Evolutionary conservation across 2,113 vertebrate species (phyloP).

Genomic region (rat (Rattus norvegicus)): DNA sequence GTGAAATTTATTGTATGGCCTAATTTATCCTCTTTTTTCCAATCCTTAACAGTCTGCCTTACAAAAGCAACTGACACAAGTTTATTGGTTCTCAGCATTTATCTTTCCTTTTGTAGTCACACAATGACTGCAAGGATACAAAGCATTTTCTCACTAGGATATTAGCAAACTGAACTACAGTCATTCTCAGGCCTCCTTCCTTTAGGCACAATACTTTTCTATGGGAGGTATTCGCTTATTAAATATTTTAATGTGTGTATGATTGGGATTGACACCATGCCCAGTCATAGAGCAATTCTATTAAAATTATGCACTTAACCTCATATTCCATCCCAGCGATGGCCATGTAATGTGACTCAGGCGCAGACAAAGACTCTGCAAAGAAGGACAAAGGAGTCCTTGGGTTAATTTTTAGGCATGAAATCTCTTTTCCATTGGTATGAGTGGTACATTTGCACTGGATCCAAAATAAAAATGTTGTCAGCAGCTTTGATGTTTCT

Average conservation of each 20-base stretch:
- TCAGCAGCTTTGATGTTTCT: neutral
- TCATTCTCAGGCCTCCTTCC: neutral
- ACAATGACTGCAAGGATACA: neutral
- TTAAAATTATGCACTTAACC: neutral
- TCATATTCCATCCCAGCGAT: neutral
- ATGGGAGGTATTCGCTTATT: neutral
- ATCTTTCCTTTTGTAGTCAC: neutral
- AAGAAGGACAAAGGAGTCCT: neutral
- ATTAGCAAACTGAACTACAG: neutral
- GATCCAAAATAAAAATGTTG: neutral
- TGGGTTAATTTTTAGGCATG: neutral
- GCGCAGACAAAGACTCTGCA: neutral
- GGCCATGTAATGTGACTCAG: neutral
- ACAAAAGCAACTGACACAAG: neutral
- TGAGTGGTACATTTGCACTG: neutral
- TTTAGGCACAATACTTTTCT: neutral
- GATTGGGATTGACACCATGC: neutral
- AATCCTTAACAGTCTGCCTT: neutral
- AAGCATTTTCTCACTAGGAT: neutral
- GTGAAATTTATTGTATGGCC: neutral
- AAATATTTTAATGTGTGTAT: neutral
- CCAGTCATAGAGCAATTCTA: neutral
- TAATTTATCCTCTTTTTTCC: neutral
- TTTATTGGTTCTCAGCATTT: neutral
- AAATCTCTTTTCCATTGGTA: neutral